A percentile compares a stretch with the other conserved stretches of the same genome.
Conservation (phyloP, 2,888 invertebrate genomes). For the Pherbina coryleti region DNA sequence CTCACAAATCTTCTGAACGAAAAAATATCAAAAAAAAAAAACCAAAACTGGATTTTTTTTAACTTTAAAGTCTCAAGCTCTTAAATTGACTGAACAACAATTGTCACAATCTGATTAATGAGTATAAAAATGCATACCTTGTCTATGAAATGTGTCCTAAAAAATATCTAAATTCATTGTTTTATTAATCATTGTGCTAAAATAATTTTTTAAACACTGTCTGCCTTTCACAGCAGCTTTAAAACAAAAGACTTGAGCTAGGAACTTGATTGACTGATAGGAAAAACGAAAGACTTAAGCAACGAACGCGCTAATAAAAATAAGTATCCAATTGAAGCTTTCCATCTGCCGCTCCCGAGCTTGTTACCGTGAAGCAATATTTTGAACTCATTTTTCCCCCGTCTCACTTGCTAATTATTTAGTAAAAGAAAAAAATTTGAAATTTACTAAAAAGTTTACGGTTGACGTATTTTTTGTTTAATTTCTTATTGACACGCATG, state of each 20-base stretch:
- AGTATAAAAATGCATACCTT: too few species aligned
- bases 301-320: neutral
- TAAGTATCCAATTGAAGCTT: neutral
- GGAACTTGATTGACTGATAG: neutral
- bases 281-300: neutral
- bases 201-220: neutral
- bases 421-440: neutral
- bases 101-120: too few species aligned
- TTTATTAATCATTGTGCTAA: neutral
- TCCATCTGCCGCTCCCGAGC: neutral
- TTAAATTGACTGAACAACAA: too few species aligned
- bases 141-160: neutral
- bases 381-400: neutral
- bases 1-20: too few species aligned
- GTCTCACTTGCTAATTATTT: neutral
- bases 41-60: too few species aligned
- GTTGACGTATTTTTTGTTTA: neutral
- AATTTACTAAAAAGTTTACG: neutral
- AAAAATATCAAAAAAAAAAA: too few species aligned
- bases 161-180: neutral
- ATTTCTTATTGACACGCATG: neutral
- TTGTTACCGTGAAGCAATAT: neutral
- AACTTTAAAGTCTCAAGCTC: too few species aligned
- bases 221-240: neutral
- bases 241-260: slow-evolving; percentile 24